phyloP scores from a whole-genome alignment of 2,113 vertebrate species.

The Mobula hypostoma region DNA sequence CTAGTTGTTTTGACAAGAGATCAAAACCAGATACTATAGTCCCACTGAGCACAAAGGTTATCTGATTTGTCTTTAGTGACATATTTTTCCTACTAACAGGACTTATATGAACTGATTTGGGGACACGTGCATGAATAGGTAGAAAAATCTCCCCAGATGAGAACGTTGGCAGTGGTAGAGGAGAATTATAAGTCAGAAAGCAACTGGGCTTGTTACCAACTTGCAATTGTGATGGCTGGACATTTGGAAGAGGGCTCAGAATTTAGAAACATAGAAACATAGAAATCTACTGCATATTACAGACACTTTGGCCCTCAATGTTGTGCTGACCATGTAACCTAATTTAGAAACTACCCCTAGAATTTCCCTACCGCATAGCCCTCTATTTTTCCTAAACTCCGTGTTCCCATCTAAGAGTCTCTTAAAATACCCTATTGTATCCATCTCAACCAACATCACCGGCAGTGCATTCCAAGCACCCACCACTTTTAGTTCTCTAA shows the following conservation, averaged over 20 bases:
- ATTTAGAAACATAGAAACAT: neutral
- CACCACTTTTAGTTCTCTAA: neutral
- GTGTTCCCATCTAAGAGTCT: no score
- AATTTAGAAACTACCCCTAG: no score
- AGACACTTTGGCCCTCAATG: no score
- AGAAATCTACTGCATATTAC: no score
- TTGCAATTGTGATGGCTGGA: neutral
- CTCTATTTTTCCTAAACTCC: no score
- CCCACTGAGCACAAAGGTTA: neutral
- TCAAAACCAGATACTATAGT: neutral
- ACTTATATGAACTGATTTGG: neutral
- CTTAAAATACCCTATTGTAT: no score
- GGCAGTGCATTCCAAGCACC: no score
- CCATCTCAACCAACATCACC: no score
- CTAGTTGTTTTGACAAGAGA: neutral
- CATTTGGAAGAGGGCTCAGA: constrained; percentile 6
- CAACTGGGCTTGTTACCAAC: neutral
- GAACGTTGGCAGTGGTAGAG: neutral
- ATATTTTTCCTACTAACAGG: neutral
- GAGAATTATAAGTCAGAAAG: neutral
- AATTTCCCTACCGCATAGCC: no score
- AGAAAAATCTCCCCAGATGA: neutral
- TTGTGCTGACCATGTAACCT: no score
- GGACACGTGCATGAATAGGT: neutral
- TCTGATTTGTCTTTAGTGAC: neutral